Conservation (phyloP, 1,140 invertebrate species). For the Hestina assimilis region DNA sequence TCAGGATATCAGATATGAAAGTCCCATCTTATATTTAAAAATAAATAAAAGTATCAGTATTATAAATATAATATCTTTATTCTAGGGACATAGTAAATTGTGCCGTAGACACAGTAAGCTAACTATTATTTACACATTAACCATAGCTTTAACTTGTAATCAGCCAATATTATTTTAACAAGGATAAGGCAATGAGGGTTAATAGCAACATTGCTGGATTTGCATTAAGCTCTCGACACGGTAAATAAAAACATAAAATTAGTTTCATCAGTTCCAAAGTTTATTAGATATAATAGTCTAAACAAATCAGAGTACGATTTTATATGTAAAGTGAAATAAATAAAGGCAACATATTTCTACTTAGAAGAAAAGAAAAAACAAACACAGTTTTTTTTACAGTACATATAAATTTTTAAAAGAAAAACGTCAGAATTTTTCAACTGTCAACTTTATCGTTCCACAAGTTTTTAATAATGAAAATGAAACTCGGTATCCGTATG, state of each 20-base stretch:
- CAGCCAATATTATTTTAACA: not conserved
- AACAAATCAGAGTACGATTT: slow-evolving; percentile 28
- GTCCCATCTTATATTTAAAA: too few relatives aligned
- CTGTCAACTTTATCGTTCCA: slow-evolving; percentile 32
- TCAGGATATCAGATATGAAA: too few relatives aligned
- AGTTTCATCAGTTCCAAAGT: slow-evolving; percentile 27
- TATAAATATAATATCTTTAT: too few relatives aligned
- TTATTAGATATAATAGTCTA: slow-evolving; percentile 31
- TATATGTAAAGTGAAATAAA: slow-evolving; percentile 29
- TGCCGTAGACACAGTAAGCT: too few relatives aligned
- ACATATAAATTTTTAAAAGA: slow-evolving; percentile 15
- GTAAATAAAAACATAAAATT: slow-evolving; percentile 18
- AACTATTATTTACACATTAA: too few relatives aligned
- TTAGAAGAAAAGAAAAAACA: slow-evolving; percentile 22
- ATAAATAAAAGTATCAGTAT: too few relatives aligned
- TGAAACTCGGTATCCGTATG: slow-evolving; percentile 24
- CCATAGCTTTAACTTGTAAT: too few relatives aligned
- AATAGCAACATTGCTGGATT: slow-evolving; percentile 4
- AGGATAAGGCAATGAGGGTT: slow-evolving; percentile 6
- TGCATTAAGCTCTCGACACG: slow-evolving; percentile 12
- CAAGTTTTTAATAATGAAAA: slow-evolving; percentile 16
- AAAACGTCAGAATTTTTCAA: slow-evolving; percentile 26
- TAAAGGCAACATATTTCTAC: slow-evolving; percentile 29
- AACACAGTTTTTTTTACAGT: slow-evolving; percentile 26
- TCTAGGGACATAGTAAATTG: too few relatives aligned